A percentile compares a stretch with the other conserved stretches of the same genome.
These are phyloP conservation scores for Linnaemya vulpina DNA, from an alignment of 2,888 invertebrate genomes.

Conservation along the genomic window DNA sequence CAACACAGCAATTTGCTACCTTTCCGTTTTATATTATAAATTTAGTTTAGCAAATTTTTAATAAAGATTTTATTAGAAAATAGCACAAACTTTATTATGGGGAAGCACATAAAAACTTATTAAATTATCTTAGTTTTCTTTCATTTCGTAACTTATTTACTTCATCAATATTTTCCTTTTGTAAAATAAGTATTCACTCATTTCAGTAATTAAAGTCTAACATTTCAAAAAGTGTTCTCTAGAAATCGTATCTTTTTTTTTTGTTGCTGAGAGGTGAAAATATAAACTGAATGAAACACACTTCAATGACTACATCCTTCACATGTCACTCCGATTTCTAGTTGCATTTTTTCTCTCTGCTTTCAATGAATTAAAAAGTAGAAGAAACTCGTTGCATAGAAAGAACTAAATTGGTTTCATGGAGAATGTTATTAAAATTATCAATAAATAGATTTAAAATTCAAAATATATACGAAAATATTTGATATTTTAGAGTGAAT, in stretches of 20 bases:
- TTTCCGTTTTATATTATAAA: no score
- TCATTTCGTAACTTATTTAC: not conserved
- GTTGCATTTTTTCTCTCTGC: not conserved
- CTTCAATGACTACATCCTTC: slow-evolving; percentile 4
- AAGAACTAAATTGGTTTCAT: no score
- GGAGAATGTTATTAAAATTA: no score
- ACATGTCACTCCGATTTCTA: slow-evolving; percentile 1
- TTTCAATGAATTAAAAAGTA: not conserved
- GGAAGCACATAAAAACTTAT: no score
- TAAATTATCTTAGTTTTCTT: no score
- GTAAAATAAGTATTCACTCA: not conserved
- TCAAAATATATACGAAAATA: no score
- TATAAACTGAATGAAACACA: not conserved
- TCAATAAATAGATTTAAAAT: no score
- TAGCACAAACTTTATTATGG: no score
- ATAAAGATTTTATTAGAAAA: no score
- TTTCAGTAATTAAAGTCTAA: slow-evolving; percentile 12
- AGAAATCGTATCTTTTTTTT: not conserved
- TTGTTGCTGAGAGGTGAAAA: not conserved
- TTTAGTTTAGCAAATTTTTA: no score
- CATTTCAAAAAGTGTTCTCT: not conserved
- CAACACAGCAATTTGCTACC: no score
- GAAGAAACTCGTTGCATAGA: not conserved
- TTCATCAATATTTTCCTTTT: not conserved
- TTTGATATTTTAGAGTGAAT: no score